A percentile compares a stretch with the other conserved stretches of the same genome.
These are phyloP conservation scores for Novumbra hubbsi DNA, from an alignment of 2,797 vertebrate genomes.

Conservation along the genomic window DNA sequence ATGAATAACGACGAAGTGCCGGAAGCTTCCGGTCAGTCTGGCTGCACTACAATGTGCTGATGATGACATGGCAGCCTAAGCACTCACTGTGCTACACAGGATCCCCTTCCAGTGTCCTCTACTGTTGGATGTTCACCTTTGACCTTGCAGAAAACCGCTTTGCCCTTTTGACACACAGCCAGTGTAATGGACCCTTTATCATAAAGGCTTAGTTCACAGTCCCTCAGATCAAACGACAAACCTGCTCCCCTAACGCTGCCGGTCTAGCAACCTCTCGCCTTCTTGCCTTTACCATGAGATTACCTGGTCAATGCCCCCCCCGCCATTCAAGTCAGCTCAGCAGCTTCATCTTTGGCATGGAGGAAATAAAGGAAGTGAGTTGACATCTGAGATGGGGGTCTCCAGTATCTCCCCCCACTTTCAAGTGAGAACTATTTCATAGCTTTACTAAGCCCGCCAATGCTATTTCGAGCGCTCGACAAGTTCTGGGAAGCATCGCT, in stretches of 20 bases:
- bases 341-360: conserved; percentile 15
- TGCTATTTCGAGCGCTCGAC: conserved; percentile 51
- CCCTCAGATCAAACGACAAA: background rate
- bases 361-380: conserved; percentile 52
- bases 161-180: no score
- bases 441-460: conserved; percentile 39
- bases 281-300: background rate
- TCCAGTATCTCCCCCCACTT: conserved; percentile 42
- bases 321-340: conserved; percentile 6
- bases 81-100: no score
- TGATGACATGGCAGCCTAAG: no score
- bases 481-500: conserved; percentile 36
- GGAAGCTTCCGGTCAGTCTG: no score
- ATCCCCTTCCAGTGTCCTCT: no score
- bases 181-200: background rate
- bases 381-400: conserved; percentile 51
- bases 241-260: background rate
- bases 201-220: background rate
- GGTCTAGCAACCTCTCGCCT: no score
- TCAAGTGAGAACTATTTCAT: conserved; percentile 56
- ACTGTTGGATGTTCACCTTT: no score
- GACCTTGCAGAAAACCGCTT: no score
- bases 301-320: background rate
- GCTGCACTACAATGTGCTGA: no score
- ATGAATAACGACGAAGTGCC: no score